Evolutionary conservation across 2,113 vertebrate genomes (phyloP).

Genomic region (Sylvietta virens): DNA sequence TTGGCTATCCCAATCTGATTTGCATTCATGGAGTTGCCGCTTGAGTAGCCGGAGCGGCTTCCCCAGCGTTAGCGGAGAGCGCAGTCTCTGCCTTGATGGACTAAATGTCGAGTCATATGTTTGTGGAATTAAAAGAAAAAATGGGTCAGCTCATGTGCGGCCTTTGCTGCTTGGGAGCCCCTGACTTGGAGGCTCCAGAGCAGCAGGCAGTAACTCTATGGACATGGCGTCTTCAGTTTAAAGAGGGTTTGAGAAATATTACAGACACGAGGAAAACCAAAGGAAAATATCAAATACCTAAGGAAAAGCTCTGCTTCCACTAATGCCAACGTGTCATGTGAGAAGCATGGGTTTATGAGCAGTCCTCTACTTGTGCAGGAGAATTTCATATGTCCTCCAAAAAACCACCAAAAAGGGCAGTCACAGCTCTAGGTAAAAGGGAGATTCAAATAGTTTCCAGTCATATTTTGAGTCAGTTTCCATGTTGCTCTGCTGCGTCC

Average conservation of each 20-base stretch:
- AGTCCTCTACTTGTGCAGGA: no score
- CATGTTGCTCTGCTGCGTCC: fast-evolving
- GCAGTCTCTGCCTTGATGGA: background rate
- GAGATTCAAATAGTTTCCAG: background rate
- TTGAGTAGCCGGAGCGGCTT: background rate
- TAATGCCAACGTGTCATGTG: fast-evolving
- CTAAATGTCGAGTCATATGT: fast-evolving
- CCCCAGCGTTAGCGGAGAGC: background rate
- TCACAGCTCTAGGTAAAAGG: background rate
- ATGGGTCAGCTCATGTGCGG: background rate
- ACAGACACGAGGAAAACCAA: background rate
- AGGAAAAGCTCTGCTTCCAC: background rate
- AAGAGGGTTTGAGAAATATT: background rate
- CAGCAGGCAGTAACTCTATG: no score
- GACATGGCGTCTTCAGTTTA: background rate
- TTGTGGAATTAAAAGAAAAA: background rate
- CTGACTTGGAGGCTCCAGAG: background rate
- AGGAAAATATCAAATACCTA: background rate
- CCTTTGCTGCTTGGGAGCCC: background rate
- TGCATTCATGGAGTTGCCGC: conserved; percentile 19
- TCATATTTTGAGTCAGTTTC: background rate
- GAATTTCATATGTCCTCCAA: background rate
- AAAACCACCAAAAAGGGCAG: background rate
- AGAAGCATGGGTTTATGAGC: background rate
- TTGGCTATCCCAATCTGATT: conserved; percentile 29